Evolutionary conservation across 2,797 vertebrate species (phyloP), one percentile per base, ranked within the genome.

Genomic region (Microhierax caerulescens): DNA sequence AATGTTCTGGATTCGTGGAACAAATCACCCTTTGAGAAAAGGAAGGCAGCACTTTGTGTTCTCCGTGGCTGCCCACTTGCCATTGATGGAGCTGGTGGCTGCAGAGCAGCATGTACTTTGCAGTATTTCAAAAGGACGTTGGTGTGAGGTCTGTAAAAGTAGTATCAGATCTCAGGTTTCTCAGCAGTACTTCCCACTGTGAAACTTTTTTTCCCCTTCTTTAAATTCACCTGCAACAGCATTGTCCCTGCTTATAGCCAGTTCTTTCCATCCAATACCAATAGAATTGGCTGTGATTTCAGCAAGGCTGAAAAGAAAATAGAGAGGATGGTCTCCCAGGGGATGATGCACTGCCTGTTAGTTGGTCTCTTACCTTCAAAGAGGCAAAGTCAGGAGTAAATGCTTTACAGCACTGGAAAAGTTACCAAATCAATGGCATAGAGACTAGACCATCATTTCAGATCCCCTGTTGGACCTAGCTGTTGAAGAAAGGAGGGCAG

Each of bases 251-350:
- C 32, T 50, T 30, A 16, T 1, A 36, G 59, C 25, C 64, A 23
- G 36, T 13, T 69, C 59, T 81, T 86, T 56, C 67, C n/a, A 13
- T 10, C 32, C 25, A 30, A 1, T 20, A 17, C 19, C 41, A 30
- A 22, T 6, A 41, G 60, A 45, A 28, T 3, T 30, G 14, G n/a
- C 69, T 54, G 7, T 1, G 7, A 30, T n/a, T n/a, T n/a, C n/a
- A 85, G 41, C 13, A 30, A 75, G 45, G 45, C 48, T 79, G 12
- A 36, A 14, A 81, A 48, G 10, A 14, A 24, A 32, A 20, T 13
- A 0, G 2, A 36, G 61, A 32, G 14, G 32, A 7, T 0, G 0
- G 7, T 41, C 54, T 32, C 41, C 37, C 2, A 13, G 56, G 15
- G 22, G 8, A 27, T 9, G 2, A 25, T 11, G 19, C 22, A 5